These are phyloP conservation scores for Oncorhynchus nerka DNA, from an alignment of 2,113 vertebrate genomes.

Conservation along the genomic window DNA sequence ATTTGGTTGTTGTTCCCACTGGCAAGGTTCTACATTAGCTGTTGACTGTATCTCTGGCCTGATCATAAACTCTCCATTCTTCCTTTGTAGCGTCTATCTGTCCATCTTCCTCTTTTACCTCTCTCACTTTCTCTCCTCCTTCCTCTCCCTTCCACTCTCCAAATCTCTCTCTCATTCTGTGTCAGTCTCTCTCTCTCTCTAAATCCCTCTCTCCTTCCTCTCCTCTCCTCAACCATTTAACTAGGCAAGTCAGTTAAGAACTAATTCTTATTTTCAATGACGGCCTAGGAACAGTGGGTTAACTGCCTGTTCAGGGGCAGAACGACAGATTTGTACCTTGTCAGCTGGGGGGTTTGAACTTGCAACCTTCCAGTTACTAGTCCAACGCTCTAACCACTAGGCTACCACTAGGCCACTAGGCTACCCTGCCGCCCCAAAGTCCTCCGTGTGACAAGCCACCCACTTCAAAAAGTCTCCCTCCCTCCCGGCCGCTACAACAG, in stretches of 20 bases:
- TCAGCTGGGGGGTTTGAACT: too few relatives aligned
- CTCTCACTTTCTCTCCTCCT: background rate
- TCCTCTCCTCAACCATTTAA: background rate
- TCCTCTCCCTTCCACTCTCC: background rate
- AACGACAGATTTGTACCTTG: too few relatives aligned
- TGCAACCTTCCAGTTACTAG: too few relatives aligned
- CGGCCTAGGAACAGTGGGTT: too few relatives aligned
- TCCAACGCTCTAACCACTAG: too few relatives aligned
- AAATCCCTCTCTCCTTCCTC: background rate
- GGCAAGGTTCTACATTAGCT: conserved; percentile 21
- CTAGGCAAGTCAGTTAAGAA: too few relatives aligned
- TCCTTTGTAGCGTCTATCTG: background rate
- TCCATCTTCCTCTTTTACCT: background rate
- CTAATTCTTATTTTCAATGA: too few relatives aligned
- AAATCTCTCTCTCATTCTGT: background rate
- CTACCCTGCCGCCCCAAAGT: background rate
- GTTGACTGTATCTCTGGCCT: conserved; percentile 1
- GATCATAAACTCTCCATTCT: background rate
- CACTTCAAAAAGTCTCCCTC: conserved; percentile 49
- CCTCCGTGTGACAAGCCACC: conserved; percentile 34
- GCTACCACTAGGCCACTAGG: too few relatives aligned
- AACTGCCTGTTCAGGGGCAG: too few relatives aligned
- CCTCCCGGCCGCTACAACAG: conserved; percentile 32
- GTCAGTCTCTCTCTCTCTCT: background rate
- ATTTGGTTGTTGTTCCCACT: conserved; percentile 8